Evolutionary conservation across 2,888 invertebrate genomes (phyloP), one percentile per base, ranked within the genome.

Genomic region (Falcaria lacertinaria): DNA sequence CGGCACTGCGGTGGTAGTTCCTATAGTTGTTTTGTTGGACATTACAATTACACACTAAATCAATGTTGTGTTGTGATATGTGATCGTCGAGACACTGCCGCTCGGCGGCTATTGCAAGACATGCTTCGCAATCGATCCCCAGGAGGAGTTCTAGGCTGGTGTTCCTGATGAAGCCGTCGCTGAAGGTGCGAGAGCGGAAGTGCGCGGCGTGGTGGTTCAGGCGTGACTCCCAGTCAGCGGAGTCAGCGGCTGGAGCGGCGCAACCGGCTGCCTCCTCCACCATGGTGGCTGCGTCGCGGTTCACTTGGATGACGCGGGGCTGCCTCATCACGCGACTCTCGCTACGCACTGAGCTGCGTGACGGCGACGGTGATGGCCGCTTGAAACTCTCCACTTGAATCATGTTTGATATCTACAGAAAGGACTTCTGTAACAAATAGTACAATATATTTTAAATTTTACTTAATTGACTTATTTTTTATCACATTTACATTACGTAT

Each of bases 71-170:
- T 50, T 84, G 84, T 44, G 84, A 68, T 64, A 81, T 71, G 64
- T 80, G 83, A 59, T 86, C 83, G 51, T 79, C 80, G 50, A 73
- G 54, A 55, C 85, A 85, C 48, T 83, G 83, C 51, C 78, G 64
- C 50, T 85, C 84, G 17, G 88, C 76, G 11, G 88, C 87, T 35
- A 89, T 67, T 6, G 89, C 88, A 37, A 87, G 77, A 44, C 90
- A 90, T 38, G 90, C 88, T 54, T 90, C 89, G 52, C 90, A 90
- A 52, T 89, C 89, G 15, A 89, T 87, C n/a, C 89, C 89, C 2
- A 90, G 80, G 3, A 90, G 69, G 1, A 90, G 76, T 52, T 90
- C 90, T 17, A 90, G 82, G 57, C 90, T 90, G 32, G 87, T 85
- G 59, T 89, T 89, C 48, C 87, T 73, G 47, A 90, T 80, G 59